Conservation (phyloP, 64 coral and sea anemone species). For the Catalaphyllia jardinei region DNA sequence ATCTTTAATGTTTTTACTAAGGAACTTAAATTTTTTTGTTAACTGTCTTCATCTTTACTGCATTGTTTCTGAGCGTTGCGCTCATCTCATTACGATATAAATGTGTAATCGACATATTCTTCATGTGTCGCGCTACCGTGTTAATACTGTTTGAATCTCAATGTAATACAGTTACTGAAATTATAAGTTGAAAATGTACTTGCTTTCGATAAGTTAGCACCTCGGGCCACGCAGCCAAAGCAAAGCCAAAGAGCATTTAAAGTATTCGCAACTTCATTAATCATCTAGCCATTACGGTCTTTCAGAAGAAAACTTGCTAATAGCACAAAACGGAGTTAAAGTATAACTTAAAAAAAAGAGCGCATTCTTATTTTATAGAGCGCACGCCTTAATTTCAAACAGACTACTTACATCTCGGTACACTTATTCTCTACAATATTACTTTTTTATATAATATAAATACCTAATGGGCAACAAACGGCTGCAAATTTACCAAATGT, state of each 20-base stretch:
- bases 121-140: neutral
- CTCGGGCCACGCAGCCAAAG: neutral
- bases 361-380: neutral
- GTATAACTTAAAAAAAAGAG: neutral
- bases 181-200: conserved; percentile 18
- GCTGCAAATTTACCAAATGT: conserved; percentile 5
- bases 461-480: conserved; percentile 2
- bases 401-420: neutral
- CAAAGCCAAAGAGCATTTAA: conserved; percentile 20
- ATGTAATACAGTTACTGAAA: neutral
- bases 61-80: neutral
- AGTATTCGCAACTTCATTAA: conserved; percentile 34
- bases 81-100: too few relatives aligned
- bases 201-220: conserved; percentile 26
- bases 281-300: conserved; percentile 14
- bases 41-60: neutral
- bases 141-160: neutral
- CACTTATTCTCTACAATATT: neutral
- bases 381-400: neutral
- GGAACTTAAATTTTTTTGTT: neutral
- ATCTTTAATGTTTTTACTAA: neutral
- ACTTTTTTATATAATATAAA: conserved; percentile 18
- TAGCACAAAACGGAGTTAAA: conserved; percentile 25
- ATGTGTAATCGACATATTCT: neutral
- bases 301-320: conserved; percentile 42